Percentiles rank a stretch among this genome's conserved stretches.
These are phyloP conservation scores for Marronus borbonicus DNA, from an alignment of 2,888 invertebrate species.

Conservation along the genomic window DNA sequence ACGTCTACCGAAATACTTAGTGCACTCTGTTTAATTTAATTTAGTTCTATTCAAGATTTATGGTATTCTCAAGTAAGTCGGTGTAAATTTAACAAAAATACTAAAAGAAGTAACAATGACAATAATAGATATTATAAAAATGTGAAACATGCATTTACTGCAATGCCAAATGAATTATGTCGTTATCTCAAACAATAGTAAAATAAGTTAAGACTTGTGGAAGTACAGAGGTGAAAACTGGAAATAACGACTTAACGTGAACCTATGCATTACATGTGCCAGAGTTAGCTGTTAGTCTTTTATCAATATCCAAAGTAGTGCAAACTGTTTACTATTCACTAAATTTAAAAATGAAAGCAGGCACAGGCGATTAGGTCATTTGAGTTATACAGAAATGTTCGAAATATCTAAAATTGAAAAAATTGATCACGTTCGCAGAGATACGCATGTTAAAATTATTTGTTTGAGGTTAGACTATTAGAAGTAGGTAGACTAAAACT, in stretches of 20 bases:
- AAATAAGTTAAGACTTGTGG: not conserved
- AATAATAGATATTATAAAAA: too few species aligned
- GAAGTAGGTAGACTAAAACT: too few species aligned
- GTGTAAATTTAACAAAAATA: too few species aligned
- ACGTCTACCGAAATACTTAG: too few species aligned
- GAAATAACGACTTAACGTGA: not conserved
- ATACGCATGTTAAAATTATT: too few species aligned
- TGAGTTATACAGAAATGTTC: not conserved
- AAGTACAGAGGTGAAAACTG: not conserved
- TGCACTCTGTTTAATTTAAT: too few species aligned
- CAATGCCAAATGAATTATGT: not conserved
- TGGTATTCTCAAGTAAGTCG: too few species aligned
- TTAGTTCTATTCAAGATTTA: too few species aligned
- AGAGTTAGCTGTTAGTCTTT: not conserved
- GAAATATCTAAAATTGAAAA: not conserved
- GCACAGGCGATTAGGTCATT: not conserved
- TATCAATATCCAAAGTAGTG: not conserved
- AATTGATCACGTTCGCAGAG: too few species aligned
- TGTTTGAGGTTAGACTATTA: too few species aligned
- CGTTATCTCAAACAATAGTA: not conserved
- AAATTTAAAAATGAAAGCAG: not conserved
- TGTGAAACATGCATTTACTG: too few species aligned
- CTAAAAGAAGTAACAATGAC: too few species aligned
- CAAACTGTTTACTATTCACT: not conserved
- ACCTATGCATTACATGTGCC: not conserved